Conservation (phyloP, 2,113 vertebrate genomes). For the Pteropus alecto region DNA sequence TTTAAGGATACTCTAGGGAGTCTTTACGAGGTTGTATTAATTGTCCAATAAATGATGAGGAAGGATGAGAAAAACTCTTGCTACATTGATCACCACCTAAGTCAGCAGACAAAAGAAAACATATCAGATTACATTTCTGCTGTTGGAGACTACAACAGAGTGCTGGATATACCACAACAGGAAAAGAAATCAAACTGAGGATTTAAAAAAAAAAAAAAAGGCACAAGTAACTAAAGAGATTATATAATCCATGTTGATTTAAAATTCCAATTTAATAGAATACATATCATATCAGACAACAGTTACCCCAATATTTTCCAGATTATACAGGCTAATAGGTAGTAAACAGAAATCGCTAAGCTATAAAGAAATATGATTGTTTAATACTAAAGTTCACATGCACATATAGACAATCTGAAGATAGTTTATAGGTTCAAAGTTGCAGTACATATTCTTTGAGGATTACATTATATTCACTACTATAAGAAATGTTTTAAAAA, state of each 20-base stretch:
- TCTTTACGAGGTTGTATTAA: constrained; percentile 80
- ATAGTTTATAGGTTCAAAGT: not conserved
- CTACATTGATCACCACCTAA: constrained; percentile 15
- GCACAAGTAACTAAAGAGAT: constrained; percentile 21
- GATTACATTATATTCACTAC: not conserved
- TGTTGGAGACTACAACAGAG: constrained; percentile 39
- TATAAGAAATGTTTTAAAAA: not conserved
- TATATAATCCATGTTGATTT: not conserved
- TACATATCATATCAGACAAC: not conserved
- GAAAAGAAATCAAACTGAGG: constrained; percentile 32
- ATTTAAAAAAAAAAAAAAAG: not conserved
- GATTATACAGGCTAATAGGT: not conserved
- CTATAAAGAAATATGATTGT: constrained; percentile 21
- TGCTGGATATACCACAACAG: constrained; percentile 53
- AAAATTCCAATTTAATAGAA: constrained; percentile 27
- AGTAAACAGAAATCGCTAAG: constrained; percentile 38
- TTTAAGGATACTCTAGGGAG: constrained; percentile 77
- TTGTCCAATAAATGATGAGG: constrained; percentile 79
- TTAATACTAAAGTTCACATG: constrained; percentile 21
- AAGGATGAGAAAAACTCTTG: constrained; percentile 51
- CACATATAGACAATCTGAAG: not conserved
- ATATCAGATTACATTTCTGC: constrained; percentile 71
- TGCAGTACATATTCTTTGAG: not conserved
- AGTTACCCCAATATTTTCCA: not conserved
- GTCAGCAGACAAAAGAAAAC: constrained; percentile 78